Percentiles rank a stretch among this genome's conserved stretches.
These are phyloP conservation scores for Lycaon pictus DNA, from an alignment of 2,113 vertebrate genomes.

Conservation along the genomic window DNA sequence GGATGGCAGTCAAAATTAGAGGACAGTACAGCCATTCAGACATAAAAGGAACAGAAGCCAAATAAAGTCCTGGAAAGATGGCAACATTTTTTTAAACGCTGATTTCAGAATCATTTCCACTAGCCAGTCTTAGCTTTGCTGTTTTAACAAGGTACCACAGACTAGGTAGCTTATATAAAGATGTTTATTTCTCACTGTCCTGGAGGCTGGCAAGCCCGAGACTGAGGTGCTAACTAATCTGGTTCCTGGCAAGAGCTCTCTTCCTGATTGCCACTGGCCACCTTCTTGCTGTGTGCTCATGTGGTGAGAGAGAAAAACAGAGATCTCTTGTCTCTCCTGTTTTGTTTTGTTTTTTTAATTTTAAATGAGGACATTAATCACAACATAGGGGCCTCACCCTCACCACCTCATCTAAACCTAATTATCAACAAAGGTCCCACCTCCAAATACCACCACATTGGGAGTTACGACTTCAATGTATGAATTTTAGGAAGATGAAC, in stretches of 20 bases:
- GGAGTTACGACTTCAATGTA: not conserved
- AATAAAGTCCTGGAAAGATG: not conserved
- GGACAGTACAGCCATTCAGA: slow-evolving; percentile 17
- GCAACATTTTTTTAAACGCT: not conserved
- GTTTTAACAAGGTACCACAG: not conserved
- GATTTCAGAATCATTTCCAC: not conserved
- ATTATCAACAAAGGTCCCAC: not conserved
- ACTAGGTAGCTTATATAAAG: not conserved
- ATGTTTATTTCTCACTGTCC: not conserved
- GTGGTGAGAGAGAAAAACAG: too few species aligned
- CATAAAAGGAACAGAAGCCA: slow-evolving; percentile 13
- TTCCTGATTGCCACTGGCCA: not conserved
- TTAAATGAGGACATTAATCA: not conserved
- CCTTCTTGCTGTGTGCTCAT: not conserved
- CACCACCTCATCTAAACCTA: not conserved
- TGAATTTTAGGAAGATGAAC: not conserved
- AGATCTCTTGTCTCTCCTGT: not conserved
- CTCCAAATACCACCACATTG: not conserved
- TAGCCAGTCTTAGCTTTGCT: not conserved
- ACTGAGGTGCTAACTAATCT: not conserved
- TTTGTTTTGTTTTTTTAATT: not conserved
- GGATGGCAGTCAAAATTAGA: not conserved
- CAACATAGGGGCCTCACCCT: not conserved
- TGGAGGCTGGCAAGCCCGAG: not conserved
- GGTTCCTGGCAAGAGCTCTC: not conserved